Evolutionary conservation across 2,797 vertebrate genomes (phyloP), one percentile per base, ranked within the genome.

Genomic region (Phataginus tetradactyla): DNA sequence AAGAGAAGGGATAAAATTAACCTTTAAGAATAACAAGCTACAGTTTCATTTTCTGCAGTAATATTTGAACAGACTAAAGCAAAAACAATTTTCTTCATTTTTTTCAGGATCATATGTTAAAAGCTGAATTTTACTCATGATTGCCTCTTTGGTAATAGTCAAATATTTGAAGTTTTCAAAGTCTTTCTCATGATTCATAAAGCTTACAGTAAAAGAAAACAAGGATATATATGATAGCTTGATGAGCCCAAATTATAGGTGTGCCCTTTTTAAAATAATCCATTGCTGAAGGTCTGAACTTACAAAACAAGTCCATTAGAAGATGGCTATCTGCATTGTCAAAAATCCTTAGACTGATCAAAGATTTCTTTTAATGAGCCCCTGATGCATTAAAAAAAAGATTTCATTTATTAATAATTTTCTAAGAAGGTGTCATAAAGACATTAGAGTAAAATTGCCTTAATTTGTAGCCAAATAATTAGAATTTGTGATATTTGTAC

Each of bases 401-500:
- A 68, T 83, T 94, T 92, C 78, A 94, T 93, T 97, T 97, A 96
- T 95, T 96, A 97, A 83, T 83, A 92, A 88, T 87, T 96, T 97
- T 95, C 83, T 92, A 94, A 93, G 71, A 94, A 91, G 27, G 27
- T 55, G 94, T 96, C 53, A 45, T 90, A 94, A 83, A 96, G 66
- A 69, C 86, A 85, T 90, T 93, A 81, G 83, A 77, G 71, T 37
- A 90, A 96, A 97, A 90, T 96, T 91, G 68, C 77, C 32, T 96
- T 95, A 75, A 86, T 96, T 95, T 96, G 61, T 91, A 79, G 79
- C 84, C 77, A 74, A 91, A 49, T 96, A 94, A 96, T 95, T 97
- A 93, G 75, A 96, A 93, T 96, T 96, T 97, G 94, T 96, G 96
- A 94, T 96, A 96, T 97, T 97, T 97, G 42, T 96, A 87, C 12